Base-by-base conservation (phyloP, 2,797 vertebrate genomes). In the Buphagus erythrorhynchus region DNA sequence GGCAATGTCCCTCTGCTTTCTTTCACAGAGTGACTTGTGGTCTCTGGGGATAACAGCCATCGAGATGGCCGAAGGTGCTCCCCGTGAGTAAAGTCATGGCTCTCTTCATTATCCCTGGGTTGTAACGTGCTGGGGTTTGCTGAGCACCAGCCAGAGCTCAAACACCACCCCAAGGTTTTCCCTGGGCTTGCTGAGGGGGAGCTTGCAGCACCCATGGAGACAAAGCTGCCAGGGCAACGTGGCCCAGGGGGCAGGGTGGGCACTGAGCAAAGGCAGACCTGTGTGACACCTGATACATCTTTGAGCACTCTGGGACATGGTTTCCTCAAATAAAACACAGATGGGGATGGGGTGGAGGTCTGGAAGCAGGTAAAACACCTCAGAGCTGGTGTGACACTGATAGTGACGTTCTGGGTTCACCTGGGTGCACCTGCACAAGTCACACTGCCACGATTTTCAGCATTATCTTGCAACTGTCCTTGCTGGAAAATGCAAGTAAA, bases 41-140 rank as follows among this genome's bases (percentile, higher is more conserved):
- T 99, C 99, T 46, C 97, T 99, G 96, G 99, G 99, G 77, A 99
- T 99, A 98, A 99, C 99, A 4, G 99, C 99, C 35, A 99, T 99
- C 3, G 99, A 99, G 97, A 99, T 99, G 99, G 99, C 99, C 11
- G 99, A 99, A 98, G 99, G 99, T 65, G 99, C 99, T 61, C 99
- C 99, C 90, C 99, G 99, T 99, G 98, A 99, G 99, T 99, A 97
- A 63, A 61, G 13, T 13, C 24, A 1, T 38, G 42, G 55, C 72
- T 83, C 76, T 84, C 13, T 75, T 84, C 24, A 5, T 43, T 69
- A 42, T n/a, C 66, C 7, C 43, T 25, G 46, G 19, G 24, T 5
- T 79, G 19, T 48, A 19, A 54, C 0, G 3, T 40, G 28, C 52
- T 84, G 74, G 52, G n/a, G 5, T 74, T 69, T 86, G 86, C 76